Evolutionary conservation across 2,113 vertebrate genomes (phyloP), one percentile per base, ranked within the genome.

Genomic region (Callipepla californica): DNA sequence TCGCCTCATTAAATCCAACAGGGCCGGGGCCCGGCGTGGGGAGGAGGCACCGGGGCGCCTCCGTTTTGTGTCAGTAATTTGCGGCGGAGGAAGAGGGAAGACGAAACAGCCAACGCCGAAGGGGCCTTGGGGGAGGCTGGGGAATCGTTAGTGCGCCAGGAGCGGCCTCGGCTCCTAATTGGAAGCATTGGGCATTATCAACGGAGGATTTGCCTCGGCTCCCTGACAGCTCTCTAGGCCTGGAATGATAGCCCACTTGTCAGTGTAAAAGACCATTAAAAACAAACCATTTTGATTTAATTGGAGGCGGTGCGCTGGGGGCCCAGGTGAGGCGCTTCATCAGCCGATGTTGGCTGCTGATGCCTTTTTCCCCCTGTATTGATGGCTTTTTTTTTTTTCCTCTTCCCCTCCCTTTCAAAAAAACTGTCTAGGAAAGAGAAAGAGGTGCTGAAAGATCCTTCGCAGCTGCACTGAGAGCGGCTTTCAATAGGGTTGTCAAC

Each of bases 251-350:
- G 99, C 98, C 99, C 99, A 99, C 99, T 99, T 99, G 99, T 99
- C 99, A 99, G 99, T 98, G 99, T 99, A 99, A 99, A 99, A 99
- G 99, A 99, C 99, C 99, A 99, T 99, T 99, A 99, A 99, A 99
- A 99, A 99, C 99, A 99, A 99, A 99, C 99, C 99, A 98, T 99
- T 99, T 99, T 99, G 99, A 99, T 99, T 99, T 99, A 99, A 99
- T 99, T 99, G 99, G 99, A 99, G 99, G 98, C 98, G 97, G 97
- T 98, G 97, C 97, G 97, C 97, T 97, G 98, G 97, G 97, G 97
- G 97, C 97, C 97, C 97, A 98, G 97, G 98, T 98, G 98, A 98
- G 98, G 95, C 92, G 98, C 97, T 98, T 97, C 97, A 97, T 98
- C 98, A 97, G 95, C 93, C 13, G 68, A 7, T 89, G 93, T 92